These are phyloP conservation scores for Pantelozetes paolii DNA, from an alignment of 2,888 invertebrate genomes.

Conservation along the genomic window DNA sequence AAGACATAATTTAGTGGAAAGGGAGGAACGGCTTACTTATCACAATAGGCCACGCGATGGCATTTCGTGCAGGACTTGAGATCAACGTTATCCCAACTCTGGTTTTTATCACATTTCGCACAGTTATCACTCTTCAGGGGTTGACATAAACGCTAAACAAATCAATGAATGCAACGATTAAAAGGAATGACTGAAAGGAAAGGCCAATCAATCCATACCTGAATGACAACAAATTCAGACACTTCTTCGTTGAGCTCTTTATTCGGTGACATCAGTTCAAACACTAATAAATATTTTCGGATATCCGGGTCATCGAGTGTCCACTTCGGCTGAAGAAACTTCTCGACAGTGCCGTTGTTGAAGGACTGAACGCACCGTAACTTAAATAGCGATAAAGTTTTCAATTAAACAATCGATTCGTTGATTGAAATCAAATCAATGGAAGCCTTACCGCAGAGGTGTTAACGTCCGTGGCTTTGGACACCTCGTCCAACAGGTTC, in stretches of 20 bases:
- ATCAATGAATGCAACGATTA: no score
- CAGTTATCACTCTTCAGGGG: conserved; percentile 48
- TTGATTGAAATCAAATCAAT: not conserved
- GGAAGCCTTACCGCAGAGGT: not conserved
- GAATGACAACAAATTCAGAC: conserved; percentile 52
- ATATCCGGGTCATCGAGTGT: not conserved
- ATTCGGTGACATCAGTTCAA: not conserved
- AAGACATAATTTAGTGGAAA: not conserved
- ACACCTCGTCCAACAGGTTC: conserved; percentile 51
- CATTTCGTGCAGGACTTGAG: conserved; percentile 55
- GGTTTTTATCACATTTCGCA: conserved; percentile 52
- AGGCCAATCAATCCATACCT: no score
- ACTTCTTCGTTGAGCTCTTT: conserved; percentile 44
- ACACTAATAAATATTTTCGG: not conserved
- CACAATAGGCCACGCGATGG: conserved; percentile 56
- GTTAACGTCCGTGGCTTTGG: conserved; percentile 50
- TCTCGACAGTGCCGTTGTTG: not conserved
- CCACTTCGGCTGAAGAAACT: conserved; percentile 25
- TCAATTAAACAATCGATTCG: not conserved
- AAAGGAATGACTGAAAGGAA: no score
- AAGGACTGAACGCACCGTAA: not conserved
- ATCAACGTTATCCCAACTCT: conserved; percentile 48
- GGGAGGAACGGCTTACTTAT: conserved; percentile 51
- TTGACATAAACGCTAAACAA: conserved; percentile 20
- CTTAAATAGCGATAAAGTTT: conserved; percentile 3